Evolutionary conservation across 2,797 vertebrate genomes (phyloP).

Genomic region (Toxotes lorentzi): DNA sequence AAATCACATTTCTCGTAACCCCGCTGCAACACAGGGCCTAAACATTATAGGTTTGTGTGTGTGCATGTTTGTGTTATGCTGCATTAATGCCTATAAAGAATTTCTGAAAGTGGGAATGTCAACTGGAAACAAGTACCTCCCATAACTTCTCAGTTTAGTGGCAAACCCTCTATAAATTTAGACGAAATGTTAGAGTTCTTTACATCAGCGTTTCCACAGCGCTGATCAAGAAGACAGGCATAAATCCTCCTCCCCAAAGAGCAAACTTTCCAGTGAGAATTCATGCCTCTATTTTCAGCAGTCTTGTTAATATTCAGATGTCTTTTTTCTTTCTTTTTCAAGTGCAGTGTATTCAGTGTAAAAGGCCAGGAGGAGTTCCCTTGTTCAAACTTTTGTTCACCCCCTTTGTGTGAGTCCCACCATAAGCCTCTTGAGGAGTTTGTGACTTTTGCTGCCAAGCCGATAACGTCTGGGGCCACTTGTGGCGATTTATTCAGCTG

Average conservation of each 20-base stretch:
- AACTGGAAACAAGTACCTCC: conserved; percentile 55
- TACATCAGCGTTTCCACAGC: conserved; percentile 69
- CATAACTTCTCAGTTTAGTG: conserved; percentile 53
- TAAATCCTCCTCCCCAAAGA: conserved; percentile 65
- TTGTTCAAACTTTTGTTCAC: conserved; percentile 59
- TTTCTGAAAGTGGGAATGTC: conserved; percentile 52
- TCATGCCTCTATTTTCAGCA: conserved; percentile 51
- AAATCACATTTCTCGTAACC: conserved; percentile 34
- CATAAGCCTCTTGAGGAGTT: conserved; percentile 67
- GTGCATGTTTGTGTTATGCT: conserved; percentile 37
- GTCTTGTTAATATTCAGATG: conserved; percentile 62
- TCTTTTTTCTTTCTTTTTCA: conserved; percentile 17
- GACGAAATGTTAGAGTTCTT: conserved; percentile 56
- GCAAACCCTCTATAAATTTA: conserved; percentile 60
- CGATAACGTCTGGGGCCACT: conserved; percentile 63
- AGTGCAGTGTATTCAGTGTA: conserved; percentile 45
- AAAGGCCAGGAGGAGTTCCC: conserved; percentile 56
- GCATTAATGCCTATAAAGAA: conserved; percentile 41
- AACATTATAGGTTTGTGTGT: conserved; percentile 9
- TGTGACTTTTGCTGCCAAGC: conserved; percentile 64
- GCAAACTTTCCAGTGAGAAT: conserved; percentile 53
- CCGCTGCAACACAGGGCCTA: background rate
- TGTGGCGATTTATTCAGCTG: conserved; percentile 66
- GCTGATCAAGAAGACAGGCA: conserved; percentile 54
- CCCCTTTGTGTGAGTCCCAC: conserved; percentile 50